Conservation (phyloP, 2,888 invertebrate genomes). For the Amitus sp. region DNA sequence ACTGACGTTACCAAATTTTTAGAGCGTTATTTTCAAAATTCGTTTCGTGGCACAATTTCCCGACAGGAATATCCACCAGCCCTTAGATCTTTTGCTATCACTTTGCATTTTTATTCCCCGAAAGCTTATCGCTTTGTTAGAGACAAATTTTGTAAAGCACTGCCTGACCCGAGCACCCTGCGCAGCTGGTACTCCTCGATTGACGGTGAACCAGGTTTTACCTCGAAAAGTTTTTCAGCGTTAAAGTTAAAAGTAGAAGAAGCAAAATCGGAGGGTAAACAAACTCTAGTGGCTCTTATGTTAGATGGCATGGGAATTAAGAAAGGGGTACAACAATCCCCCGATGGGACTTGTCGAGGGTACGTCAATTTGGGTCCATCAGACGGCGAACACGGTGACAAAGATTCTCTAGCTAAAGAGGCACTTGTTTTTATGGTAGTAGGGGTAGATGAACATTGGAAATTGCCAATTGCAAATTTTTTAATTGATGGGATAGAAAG, state of each 20-base stretch:
- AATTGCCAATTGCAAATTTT: slow-evolving; percentile 21
- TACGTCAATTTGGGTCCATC: slow-evolving; percentile 32
- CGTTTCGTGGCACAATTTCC: slow-evolving; percentile 3
- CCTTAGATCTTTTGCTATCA: slow-evolving; percentile 19
- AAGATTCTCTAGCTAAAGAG: slow-evolving; percentile 13
- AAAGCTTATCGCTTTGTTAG: slow-evolving; percentile 40
- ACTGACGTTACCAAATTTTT: no score
- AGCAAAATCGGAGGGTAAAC: slow-evolving; percentile 9
- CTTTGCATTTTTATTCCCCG: slow-evolving; percentile 40
- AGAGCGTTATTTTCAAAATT: no score
- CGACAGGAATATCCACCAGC: slow-evolving; percentile 25
- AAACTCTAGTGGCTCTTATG: slow-evolving; percentile 19
- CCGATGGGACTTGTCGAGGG: slow-evolving; percentile 26
- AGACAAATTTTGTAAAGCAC: slow-evolving; percentile 27
- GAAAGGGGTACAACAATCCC: slow-evolving; percentile 12
- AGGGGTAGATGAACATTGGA: slow-evolving; percentile 17
- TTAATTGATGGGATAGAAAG: slow-evolving; percentile 20
- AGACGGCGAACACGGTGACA: slow-evolving; percentile 4
- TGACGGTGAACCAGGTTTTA: slow-evolving; percentile 6
- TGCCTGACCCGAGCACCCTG: slow-evolving; percentile 27
- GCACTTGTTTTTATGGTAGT: slow-evolving; percentile 25
- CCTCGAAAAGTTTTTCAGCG: slow-evolving; percentile 27
- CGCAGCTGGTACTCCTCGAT: slow-evolving; percentile 7
- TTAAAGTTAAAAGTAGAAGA: slow-evolving; percentile 18
- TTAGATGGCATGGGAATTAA: background rate